A percentile compares a stretch with the other conserved stretches of the same genome.
Conservation (phyloP, 2,113 vertebrate genomes). For the Marmota flaviventris region DNA sequence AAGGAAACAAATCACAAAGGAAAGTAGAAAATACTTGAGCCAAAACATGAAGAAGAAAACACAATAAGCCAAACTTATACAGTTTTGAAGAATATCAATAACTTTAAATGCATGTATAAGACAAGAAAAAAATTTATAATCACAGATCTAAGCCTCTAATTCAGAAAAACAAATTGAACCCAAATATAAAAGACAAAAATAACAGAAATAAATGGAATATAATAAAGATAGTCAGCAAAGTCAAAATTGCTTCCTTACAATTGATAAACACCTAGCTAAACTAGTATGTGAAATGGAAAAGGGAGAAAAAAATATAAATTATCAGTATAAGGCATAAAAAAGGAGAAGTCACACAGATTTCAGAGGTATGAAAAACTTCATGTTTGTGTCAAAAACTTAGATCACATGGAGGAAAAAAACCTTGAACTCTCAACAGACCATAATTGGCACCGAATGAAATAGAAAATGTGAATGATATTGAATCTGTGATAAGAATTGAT, state of each 20-base stretch:
- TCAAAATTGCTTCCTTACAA: not conserved
- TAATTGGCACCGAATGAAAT: not conserved
- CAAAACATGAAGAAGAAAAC: not conserved
- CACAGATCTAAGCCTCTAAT: not conserved
- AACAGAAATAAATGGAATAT: not conserved
- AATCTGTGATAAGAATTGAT: not conserved
- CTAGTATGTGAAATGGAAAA: not conserved
- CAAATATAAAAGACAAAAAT: not conserved
- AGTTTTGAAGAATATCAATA: not conserved
- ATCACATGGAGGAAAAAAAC: not conserved
- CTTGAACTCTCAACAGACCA: not conserved
- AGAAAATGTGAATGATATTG: not conserved
- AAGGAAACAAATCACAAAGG: not conserved
- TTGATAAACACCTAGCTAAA: not conserved
- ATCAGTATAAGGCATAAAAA: not conserved
- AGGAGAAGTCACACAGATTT: not conserved
- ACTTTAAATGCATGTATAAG: not conserved
- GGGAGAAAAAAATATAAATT: not conserved
- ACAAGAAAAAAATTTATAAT: not conserved
- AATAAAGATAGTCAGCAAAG: not conserved
- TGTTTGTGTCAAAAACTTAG: not conserved
- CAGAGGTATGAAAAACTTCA: not conserved
- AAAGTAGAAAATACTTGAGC: not conserved
- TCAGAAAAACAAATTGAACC: not conserved
- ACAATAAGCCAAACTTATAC: not conserved